A percentile compares a stretch with the other conserved stretches of the same genome.
Conservation (phyloP, 1,140 invertebrate species). For the Ceratina australensis region DNA sequence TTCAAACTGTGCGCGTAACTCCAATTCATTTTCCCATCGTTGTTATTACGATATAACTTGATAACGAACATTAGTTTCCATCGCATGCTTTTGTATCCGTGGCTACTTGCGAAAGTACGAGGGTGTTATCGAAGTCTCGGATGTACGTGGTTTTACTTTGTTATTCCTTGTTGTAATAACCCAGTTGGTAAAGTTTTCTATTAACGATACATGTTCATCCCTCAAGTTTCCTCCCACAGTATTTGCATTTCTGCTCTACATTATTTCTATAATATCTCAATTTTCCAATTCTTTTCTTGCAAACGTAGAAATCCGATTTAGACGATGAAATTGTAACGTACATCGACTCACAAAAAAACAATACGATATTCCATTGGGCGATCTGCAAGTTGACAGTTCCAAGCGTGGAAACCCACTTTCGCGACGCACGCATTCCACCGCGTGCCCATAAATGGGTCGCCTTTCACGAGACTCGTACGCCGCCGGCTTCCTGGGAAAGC, state of each 20-base stretch:
- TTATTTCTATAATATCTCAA: no score
- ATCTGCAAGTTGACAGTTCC: background rate
- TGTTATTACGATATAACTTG: background rate
- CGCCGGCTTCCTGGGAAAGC: background rate
- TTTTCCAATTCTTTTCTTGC: no score
- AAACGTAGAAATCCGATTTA: no score
- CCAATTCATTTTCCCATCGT: background rate
- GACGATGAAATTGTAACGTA: no score
- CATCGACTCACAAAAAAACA: no score
- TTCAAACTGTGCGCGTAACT: slow-evolving; percentile 1
- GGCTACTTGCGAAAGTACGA: background rate
- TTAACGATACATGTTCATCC: no score
- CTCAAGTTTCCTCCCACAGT: no score
- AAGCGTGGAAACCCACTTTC: slow-evolving; percentile 15
- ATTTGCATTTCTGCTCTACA: no score
- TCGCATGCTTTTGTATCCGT: no score
- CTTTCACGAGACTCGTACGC: slow-evolving; percentile 25
- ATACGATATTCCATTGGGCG: background rate
- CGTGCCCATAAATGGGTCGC: slow-evolving; percentile 19
- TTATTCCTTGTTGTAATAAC: background rate
- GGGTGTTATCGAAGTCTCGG: background rate
- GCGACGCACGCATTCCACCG: background rate
- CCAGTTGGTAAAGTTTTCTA: background rate
- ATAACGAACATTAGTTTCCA: background rate
- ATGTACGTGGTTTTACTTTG: background rate